These are phyloP conservation scores for Platerodrilus igneus DNA, from an alignment of 2,888 invertebrate species.

Conservation along the genomic window DNA sequence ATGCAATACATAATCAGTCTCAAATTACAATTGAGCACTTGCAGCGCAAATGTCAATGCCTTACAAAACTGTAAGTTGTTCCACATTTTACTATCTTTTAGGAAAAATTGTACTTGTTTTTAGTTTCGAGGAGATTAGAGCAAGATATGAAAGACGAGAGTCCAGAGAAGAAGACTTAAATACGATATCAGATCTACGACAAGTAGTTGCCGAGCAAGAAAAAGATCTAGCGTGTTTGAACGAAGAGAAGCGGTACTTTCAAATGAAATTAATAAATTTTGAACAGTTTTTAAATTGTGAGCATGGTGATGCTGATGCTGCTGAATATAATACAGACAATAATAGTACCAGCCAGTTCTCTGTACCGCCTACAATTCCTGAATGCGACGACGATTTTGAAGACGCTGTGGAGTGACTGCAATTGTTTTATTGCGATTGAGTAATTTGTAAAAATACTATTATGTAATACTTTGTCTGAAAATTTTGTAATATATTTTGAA, in stretches of 20 bases:
- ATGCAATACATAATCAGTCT: slow-evolving; percentile 50
- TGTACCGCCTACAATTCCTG: slow-evolving; percentile 45
- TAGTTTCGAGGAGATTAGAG: slow-evolving; percentile 57
- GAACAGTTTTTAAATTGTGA: slow-evolving; percentile 16
- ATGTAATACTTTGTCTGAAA: too few species aligned
- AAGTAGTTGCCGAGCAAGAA: slow-evolving; percentile 56
- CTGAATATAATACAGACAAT: slow-evolving; percentile 11
- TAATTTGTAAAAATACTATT: too few species aligned
- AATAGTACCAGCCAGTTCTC: slow-evolving; percentile 25
- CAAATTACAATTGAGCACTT: slow-evolving; percentile 56
- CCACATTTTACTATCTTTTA: neutral
- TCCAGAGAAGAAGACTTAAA: slow-evolving; percentile 55
- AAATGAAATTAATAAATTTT: slow-evolving; percentile 49
- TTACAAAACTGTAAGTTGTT: slow-evolving; percentile 58
- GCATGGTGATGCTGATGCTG: slow-evolving; percentile 5
- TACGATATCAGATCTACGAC: slow-evolving; percentile 52
- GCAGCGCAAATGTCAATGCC: slow-evolving; percentile 57
- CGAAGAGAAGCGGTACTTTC: slow-evolving; percentile 56
- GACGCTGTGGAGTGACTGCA: slow-evolving; percentile 16
- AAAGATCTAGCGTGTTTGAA: slow-evolving; percentile 54
- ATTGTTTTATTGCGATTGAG: too few species aligned
- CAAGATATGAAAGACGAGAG: slow-evolving; percentile 55
- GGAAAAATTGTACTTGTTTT: neutral
- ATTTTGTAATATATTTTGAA: too few species aligned
- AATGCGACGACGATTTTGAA: slow-evolving; percentile 40